These are phyloP conservation scores for Otolemur garnettii DNA, from an alignment of 2,113 vertebrate genomes.

Conservation along the genomic window DNA sequence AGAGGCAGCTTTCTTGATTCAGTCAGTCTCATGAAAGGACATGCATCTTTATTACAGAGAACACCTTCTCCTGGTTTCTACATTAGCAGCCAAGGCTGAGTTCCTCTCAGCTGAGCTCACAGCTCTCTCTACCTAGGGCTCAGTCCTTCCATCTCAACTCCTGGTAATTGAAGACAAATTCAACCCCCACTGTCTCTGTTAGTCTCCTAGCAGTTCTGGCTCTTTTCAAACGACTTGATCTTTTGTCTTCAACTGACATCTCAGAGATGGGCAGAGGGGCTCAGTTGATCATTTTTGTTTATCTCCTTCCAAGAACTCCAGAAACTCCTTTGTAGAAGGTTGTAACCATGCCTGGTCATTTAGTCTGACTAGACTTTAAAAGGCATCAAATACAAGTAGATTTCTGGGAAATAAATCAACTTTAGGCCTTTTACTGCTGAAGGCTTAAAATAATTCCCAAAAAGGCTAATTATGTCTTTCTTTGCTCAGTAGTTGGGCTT, in stretches of 20 bases:
- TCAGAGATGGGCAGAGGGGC: slow-evolving; percentile 13
- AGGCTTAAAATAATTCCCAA: slow-evolving; percentile 82
- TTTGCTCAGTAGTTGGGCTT: slow-evolving; percentile 82
- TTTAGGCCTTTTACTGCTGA: slow-evolving; percentile 79
- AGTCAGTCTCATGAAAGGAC: slow-evolving; percentile 47
- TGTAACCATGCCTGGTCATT: slow-evolving; percentile 72
- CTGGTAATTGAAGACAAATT: slow-evolving; percentile 36
- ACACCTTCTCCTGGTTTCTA: slow-evolving; percentile 28
- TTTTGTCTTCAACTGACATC: slow-evolving; percentile 62
- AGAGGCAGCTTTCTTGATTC: slow-evolving; percentile 71
- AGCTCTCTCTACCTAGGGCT: not conserved
- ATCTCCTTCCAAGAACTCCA: slow-evolving; percentile 49
- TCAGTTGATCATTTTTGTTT: slow-evolving; percentile 15
- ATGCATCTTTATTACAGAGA: slow-evolving; percentile 14
- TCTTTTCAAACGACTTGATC: slow-evolving; percentile 52
- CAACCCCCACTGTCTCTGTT: not conserved
- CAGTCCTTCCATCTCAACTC: not conserved
- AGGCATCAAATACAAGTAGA: slow-evolving; percentile 78
- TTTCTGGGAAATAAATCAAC: slow-evolving; percentile 83
- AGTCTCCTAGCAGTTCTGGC: not conserved
- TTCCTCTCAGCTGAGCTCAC: not conserved
- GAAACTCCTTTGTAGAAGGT: slow-evolving; percentile 59
- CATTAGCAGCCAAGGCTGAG: not conserved
- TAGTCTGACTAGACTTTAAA: slow-evolving; percentile 75
- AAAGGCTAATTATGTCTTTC: slow-evolving; percentile 84